Conservation (phyloP, 2,888 invertebrate species). For the Masnerella sp. region DNA sequence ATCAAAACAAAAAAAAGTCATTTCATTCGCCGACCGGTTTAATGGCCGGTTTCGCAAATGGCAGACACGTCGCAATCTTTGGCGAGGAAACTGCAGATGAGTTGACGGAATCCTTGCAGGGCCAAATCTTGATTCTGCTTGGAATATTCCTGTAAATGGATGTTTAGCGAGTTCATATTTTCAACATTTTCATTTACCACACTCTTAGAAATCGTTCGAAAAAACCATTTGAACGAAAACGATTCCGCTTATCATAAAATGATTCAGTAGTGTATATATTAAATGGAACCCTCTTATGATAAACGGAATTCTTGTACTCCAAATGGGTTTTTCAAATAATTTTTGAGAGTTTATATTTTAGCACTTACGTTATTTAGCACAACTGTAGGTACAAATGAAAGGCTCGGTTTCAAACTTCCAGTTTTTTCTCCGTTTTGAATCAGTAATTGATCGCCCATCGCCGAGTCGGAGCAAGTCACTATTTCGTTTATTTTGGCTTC, state of each 20-base stretch:
- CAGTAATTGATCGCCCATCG: constrained; percentile 82
- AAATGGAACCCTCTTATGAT: too few relatives aligned
- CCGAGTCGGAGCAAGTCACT: constrained; percentile 80
- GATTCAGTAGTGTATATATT: too few relatives aligned
- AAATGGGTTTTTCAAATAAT: too few relatives aligned
- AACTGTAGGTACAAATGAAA: constrained; percentile 87
- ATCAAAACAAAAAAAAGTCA: constrained; percentile 1
- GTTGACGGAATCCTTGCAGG: constrained; percentile 62
- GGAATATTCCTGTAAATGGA: constrained; percentile 60
- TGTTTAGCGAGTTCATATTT: too few relatives aligned
- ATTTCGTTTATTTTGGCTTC: constrained; percentile 80
- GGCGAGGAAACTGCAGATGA: constrained; percentile 66
- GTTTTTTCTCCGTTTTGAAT: constrained; percentile 86
- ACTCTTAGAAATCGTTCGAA: too few relatives aligned
- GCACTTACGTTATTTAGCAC: constrained; percentile 83
- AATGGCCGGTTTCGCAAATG: constrained; percentile 59
- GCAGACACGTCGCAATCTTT: constrained; percentile 59
- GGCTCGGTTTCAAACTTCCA: constrained; percentile 81
- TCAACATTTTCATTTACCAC: too few relatives aligned
- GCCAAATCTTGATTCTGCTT: constrained; percentile 62
- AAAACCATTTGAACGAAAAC: too few relatives aligned
- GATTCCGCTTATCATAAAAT: too few relatives aligned
- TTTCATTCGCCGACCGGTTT: constrained; percentile 24
- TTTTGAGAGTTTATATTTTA: too few relatives aligned
- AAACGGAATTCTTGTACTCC: too few relatives aligned